These are phyloP conservation scores for Aphaenogaster rudis DNA, from an alignment of 1,140 invertebrate species.

Conservation along the genomic window DNA sequence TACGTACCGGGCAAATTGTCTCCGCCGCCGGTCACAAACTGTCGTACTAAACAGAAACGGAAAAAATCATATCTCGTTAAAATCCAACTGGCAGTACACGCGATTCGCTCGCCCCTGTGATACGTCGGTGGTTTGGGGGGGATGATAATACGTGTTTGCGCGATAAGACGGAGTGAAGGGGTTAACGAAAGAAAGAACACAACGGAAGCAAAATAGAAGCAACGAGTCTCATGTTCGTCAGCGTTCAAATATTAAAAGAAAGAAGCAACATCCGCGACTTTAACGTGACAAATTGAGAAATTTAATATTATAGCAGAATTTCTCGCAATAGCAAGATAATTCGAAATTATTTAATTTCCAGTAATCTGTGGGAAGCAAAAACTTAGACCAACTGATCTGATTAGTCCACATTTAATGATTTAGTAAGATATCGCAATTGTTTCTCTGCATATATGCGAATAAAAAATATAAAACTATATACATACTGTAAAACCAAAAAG, in stretches of 20 bases:
- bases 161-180: slow-evolving; percentile 5
- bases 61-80: slow-evolving; percentile 87
- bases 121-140: slow-evolving; percentile 69
- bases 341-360: background rate
- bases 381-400: background rate
- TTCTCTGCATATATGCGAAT: background rate
- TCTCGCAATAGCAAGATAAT: background rate
- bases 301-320: background rate
- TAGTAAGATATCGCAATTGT: background rate
- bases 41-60: slow-evolving; percentile 91
- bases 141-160: slow-evolving; percentile 30
- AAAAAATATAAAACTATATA: background rate
- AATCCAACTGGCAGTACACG: slow-evolving; percentile 80
- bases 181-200: background rate
- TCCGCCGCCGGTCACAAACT: slow-evolving; percentile 91
- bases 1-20: slow-evolving; percentile 92
- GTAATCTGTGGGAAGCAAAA: background rate
- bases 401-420: background rate
- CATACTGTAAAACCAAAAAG: background rate
- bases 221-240: slow-evolving; percentile 25
- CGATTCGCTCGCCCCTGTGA: slow-evolving; percentile 80
- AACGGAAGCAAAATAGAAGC: slow-evolving; percentile 6
- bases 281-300: background rate
- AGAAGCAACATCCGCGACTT: background rate
- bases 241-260: background rate